Evolutionary conservation across 2,888 invertebrate species (phyloP).

Genomic region (Sericinus montela): DNA sequence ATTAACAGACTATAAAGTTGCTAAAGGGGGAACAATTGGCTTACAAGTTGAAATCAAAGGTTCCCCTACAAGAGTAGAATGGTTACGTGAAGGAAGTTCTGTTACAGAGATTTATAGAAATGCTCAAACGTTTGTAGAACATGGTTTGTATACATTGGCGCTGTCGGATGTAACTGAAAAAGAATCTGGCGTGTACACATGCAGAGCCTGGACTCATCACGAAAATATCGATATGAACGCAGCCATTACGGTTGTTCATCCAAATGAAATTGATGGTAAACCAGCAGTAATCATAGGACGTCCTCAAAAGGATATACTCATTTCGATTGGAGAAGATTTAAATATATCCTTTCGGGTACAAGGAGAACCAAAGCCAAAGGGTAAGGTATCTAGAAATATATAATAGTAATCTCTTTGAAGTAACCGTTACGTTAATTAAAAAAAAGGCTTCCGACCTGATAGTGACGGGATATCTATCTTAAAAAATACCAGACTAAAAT

Average conservation of each 20-base stretch:
- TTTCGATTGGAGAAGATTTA: slow-evolving; percentile 89
- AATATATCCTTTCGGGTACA: slow-evolving; percentile 89
- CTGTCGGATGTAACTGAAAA: slow-evolving; percentile 85
- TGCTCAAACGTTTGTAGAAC: slow-evolving; percentile 82
- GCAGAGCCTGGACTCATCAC: slow-evolving; percentile 85
- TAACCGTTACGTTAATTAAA: too few relatives aligned
- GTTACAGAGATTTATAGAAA: slow-evolving; percentile 79
- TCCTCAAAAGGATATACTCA: slow-evolving; percentile 87
- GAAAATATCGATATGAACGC: slow-evolving; percentile 87
- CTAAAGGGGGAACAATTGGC: slow-evolving; percentile 88
- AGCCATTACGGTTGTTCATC: slow-evolving; percentile 83
- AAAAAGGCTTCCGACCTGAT: too few relatives aligned
- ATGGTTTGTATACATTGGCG: slow-evolving; percentile 86
- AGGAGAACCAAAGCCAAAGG: slow-evolving; percentile 91
- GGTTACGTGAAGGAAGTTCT: slow-evolving; percentile 83
- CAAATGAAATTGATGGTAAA: slow-evolving; percentile 81
- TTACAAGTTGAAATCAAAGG: slow-evolving; percentile 89
- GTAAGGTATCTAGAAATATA: slow-evolving; percentile 60
- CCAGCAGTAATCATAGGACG: slow-evolving; percentile 89
- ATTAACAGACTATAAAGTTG: slow-evolving; percentile 85
- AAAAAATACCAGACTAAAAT: too few relatives aligned
- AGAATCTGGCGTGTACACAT: slow-evolving; percentile 88
- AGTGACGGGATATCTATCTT: too few relatives aligned
- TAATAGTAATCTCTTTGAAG: too few relatives aligned
- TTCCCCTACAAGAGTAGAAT: slow-evolving; percentile 85